phyloP scores from a whole-genome alignment of 2,113 vertebrate genomes.

The Emydura subglobosa region DNA sequence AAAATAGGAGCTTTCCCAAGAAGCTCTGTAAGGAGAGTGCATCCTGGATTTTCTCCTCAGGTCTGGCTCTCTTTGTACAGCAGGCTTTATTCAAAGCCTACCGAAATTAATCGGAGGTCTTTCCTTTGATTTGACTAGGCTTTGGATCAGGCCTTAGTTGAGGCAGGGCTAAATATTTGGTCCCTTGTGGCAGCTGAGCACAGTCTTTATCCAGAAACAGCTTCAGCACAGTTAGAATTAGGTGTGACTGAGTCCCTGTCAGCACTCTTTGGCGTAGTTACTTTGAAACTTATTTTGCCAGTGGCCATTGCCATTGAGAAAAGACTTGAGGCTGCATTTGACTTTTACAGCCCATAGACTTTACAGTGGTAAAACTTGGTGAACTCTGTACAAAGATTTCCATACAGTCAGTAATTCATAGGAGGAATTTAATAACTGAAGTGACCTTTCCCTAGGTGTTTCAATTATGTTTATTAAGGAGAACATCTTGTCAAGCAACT shows the following conservation, averaged over 20 bases:
- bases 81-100: not conserved
- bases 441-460: not conserved
- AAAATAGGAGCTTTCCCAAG: not conserved
- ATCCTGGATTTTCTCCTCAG: not conserved
- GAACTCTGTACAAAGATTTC: not conserved
- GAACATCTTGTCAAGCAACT: not conserved
- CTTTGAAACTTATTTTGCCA: not conserved
- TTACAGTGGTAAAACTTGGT: not conserved
- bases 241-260: not conserved
- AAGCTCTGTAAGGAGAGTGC: not conserved
- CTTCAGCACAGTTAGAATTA: not conserved
- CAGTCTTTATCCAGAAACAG: fast-evolving
- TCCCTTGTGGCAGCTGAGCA: not conserved
- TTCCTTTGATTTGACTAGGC: not conserved
- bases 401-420: not conserved
- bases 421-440: not conserved
- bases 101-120: not conserved
- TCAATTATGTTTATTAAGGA: not conserved
- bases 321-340: not conserved
- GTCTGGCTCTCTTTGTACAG: no score
- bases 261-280: not conserved
- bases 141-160: not conserved
- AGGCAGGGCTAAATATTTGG: not conserved
- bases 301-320: not conserved
- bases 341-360: not conserved